Percentiles rank a stretch among this genome's conserved stretches.
Conservation (phyloP, 2,113 vertebrate genomes). For the Anser cygnoides region DNA sequence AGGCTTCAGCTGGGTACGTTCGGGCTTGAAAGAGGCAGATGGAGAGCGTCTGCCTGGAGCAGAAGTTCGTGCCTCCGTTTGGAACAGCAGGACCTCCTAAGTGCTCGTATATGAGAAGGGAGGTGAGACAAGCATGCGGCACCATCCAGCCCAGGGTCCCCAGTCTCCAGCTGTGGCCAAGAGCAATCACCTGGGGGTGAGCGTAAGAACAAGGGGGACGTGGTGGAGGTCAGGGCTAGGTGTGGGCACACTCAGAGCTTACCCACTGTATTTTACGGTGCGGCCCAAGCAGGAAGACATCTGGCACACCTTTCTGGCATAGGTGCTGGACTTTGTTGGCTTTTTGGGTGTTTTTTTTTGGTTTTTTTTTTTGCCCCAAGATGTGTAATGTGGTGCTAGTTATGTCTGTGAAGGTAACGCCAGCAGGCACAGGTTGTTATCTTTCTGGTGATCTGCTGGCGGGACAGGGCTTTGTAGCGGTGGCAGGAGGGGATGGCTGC, state of each 20-base stretch:
- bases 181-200: not conserved
- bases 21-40: not conserved
- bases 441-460: not conserved
- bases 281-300: not conserved
- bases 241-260: fast-evolving
- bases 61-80: not conserved
- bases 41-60: not conserved
- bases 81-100: not conserved
- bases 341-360: not conserved
- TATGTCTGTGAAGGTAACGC: not conserved
- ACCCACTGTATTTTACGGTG: not conserved
- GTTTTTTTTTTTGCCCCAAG: not conserved
- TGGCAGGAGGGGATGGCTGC: not conserved
- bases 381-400: not conserved
- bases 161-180: not conserved
- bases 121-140: not conserved
- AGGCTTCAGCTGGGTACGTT: not conserved
- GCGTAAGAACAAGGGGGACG: not conserved
- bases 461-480: not conserved
- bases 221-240: not conserved
- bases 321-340: not conserved
- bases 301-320: not conserved
- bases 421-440: not conserved
- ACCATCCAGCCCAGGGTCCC: not conserved
- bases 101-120: not conserved